Percentiles rank a stretch among this genome's conserved stretches.
Conservation (phyloP, 1,140 invertebrate species). For the Panagrolaimus sp. region DNA sequence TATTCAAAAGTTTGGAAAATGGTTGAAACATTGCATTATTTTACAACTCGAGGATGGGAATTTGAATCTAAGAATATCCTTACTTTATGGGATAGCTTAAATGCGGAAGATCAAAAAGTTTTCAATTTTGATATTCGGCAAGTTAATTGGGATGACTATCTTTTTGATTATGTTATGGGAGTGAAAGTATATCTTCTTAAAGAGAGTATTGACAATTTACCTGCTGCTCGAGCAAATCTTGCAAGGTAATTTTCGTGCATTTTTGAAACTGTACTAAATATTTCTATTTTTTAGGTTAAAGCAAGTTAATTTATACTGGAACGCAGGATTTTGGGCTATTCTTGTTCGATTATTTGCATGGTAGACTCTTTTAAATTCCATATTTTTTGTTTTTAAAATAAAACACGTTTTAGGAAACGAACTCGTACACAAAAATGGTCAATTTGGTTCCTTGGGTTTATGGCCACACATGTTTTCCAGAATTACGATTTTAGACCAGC, state of each 20-base stretch:
- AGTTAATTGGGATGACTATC: conserved; percentile 53
- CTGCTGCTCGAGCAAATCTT: conserved; percentile 38
- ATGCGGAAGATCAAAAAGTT: conserved; percentile 50
- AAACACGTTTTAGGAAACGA: conserved; percentile 34
- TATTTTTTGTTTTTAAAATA: conserved; percentile 21
- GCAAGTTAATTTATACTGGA: conserved; percentile 34
- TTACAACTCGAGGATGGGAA: conserved; percentile 54
- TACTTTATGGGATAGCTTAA: conserved; percentile 43
- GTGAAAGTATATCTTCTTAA: conserved; percentile 54
- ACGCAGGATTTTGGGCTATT: conserved; percentile 39
- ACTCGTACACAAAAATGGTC: conserved; percentile 46
- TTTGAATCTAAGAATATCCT: conserved; percentile 50
- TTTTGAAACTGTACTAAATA: conserved; percentile 9
- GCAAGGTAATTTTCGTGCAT: conserved; percentile 21
- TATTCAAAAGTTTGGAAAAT: conserved; percentile 57
- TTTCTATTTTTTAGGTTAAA: conserved; percentile 40
- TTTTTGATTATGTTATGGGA: conserved; percentile 59
- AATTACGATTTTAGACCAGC: conserved; percentile 36
- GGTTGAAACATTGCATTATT: conserved; percentile 58
- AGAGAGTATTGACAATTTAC: conserved; percentile 49
- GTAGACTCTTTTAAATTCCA: conserved; percentile 25
- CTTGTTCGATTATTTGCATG: conserved; percentile 40
- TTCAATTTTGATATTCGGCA: conserved; percentile 58
- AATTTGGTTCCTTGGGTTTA: conserved; percentile 43
- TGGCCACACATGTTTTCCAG: conserved; percentile 42